Conservation (phyloP, 2,888 invertebrate species). For the Diachrysia chrysitis region DNA sequence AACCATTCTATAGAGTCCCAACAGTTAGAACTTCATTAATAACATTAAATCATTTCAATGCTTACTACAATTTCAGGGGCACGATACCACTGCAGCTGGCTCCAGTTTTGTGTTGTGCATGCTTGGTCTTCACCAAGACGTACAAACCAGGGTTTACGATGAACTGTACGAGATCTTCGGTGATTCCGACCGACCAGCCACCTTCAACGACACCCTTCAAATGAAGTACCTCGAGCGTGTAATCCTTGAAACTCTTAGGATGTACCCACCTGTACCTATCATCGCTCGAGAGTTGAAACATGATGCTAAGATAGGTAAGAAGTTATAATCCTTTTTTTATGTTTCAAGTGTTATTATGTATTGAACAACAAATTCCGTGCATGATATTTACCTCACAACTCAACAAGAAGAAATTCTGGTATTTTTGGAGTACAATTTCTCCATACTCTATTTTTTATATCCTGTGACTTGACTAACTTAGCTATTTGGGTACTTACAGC, state of each 20-base stretch:
- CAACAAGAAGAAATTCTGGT: too few relatives aligned
- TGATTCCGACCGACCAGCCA: constrained; percentile 93
- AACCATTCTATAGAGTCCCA: too few relatives aligned
- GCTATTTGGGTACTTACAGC: too few relatives aligned
- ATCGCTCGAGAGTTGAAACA: constrained; percentile 92
- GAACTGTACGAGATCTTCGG: constrained; percentile 94
- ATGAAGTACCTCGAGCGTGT: constrained; percentile 95
- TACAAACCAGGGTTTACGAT: constrained; percentile 93
- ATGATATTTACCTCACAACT: too few relatives aligned
- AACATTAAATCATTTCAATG: not conserved
- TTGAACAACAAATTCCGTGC: too few relatives aligned
- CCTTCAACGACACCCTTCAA: constrained; percentile 93
- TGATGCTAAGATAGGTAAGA: constrained; percentile 91
- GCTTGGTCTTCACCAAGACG: constrained; percentile 94
- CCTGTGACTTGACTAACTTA: too few relatives aligned
- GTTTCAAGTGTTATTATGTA: too few relatives aligned
- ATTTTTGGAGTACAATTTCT: too few relatives aligned
- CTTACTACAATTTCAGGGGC: constrained; percentile 71
- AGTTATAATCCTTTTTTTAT: not conserved
- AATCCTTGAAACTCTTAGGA: constrained; percentile 92
- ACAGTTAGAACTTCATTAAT: not conserved
- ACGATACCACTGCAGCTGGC: constrained; percentile 91
- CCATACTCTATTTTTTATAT: too few relatives aligned
- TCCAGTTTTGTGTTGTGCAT: constrained; percentile 96
- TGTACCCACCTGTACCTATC: constrained; percentile 94